phyloP scores from a whole-genome alignment of 2,888 invertebrate species.

The Platycnemis pennipes region DNA sequence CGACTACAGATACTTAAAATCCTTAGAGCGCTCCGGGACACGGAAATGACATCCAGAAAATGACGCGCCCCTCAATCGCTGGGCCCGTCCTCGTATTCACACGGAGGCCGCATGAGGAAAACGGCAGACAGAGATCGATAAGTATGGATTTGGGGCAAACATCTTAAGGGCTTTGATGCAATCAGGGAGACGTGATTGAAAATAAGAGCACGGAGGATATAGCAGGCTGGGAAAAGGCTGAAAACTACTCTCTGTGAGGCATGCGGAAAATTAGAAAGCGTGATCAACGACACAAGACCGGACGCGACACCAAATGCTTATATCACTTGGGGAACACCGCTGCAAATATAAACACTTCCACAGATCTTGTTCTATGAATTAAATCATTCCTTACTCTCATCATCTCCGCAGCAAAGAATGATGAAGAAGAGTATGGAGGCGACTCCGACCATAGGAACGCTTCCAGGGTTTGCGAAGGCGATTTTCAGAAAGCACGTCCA shows the following conservation, averaged over 20 bases:
- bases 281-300: neutral
- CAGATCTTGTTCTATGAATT: neutral
- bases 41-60: too few relatives aligned
- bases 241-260: neutral
- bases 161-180: neutral
- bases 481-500: neutral
- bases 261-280: neutral
- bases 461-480: neutral
- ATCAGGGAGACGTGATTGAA: neutral
- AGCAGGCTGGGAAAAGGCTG: neutral
- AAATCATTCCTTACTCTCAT: slow-evolving; percentile 59
- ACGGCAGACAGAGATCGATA: neutral
- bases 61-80: neutral
- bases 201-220: neutral
- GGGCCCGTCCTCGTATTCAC: neutral
- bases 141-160: neutral
- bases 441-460: neutral
- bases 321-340: neutral
- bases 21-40: too few relatives aligned
- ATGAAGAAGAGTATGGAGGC: neutral
- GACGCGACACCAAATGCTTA: too few relatives aligned
- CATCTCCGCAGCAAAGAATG: slow-evolving; percentile 44
- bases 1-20: too few relatives aligned
- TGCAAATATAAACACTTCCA: neutral
- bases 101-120: neutral